phyloP scores from a whole-genome alignment of 2,797 vertebrate genomes.

The Eulemur mongoz region DNA sequence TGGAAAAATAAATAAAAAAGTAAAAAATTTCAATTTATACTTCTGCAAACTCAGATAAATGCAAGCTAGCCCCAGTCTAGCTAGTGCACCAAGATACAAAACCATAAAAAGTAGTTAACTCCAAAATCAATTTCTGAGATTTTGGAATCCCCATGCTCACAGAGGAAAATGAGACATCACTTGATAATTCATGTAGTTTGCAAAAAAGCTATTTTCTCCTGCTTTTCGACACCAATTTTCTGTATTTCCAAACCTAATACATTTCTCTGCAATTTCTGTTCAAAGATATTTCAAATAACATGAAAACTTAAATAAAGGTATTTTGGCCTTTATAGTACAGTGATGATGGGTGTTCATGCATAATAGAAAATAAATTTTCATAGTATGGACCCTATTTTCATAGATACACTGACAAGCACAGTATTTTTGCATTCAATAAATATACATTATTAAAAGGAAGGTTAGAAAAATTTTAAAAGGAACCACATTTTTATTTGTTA shows the following conservation, averaged over 20 bases:
- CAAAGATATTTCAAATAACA: not conserved
- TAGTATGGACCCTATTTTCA: not conserved
- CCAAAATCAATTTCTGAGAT: not conserved
- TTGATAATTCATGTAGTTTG: not conserved
- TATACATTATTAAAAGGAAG: not conserved
- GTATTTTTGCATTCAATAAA: not conserved
- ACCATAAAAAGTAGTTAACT: not conserved
- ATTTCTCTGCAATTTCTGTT: not conserved
- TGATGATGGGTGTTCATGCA: not conserved
- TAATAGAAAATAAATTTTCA: conserved; percentile 1
- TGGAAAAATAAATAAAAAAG: not conserved
- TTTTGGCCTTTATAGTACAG: not conserved
- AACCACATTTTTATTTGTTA: not conserved
- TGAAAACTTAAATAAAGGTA: not conserved
- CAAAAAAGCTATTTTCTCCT: not conserved
- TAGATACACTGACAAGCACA: not conserved
- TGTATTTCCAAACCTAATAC: not conserved
- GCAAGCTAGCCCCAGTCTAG: not conserved
- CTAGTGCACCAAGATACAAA: not conserved
- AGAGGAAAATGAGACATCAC: not conserved
- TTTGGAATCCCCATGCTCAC: not conserved
- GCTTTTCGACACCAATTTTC: not conserved
- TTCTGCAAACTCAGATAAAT: not conserved
- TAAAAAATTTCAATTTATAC: not conserved
- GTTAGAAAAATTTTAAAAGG: not conserved